Base-by-base conservation (phyloP, 2,113 vertebrate species). In the Smithornis capensis region DNA sequence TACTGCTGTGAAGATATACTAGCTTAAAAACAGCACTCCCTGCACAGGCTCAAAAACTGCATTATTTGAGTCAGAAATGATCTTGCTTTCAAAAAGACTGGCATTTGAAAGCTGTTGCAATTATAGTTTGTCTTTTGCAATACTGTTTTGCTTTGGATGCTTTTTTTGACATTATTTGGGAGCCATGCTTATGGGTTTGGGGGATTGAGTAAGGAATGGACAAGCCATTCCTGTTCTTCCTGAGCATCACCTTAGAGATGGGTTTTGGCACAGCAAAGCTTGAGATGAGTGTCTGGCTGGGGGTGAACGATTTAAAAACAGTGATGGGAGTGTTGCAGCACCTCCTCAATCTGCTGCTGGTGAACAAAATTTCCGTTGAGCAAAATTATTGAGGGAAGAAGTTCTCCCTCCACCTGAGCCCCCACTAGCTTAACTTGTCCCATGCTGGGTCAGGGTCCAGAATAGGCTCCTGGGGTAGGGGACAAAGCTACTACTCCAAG, bases 401-500 rank as follows among this genome's bases (percentile, higher is more conserved):
- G 14, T 69, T 74, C 28, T 86, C 10, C 29, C 12, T 86, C n/a
- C 28, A 76, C 29, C 40, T 70, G 67, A 75, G 16, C 23, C 47
- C 47, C 15, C 0, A 0, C 15, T 70, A 16, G 52, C 63, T 50
- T 75, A 38, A 67, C 29, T 44, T 77, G 31, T 78, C 56, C 64
- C 47, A 9, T 0, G 0, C 17, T 70, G 53, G 28, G 10, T 55
- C 53, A 56, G 52, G 15, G 53, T 83, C 63, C 1, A 1, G 71
- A 87, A 38, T 14, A 68, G 42, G 11, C 10, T 91, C 13, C 38
- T 60, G 64, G 49, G 35, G 38, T 40, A 38, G 12, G 12, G 33
- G 86, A 14, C 5, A 2, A n/a, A 75, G 57, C 4, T 3, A 49
- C 62, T 70, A 42, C 88, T 85, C 45, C 63, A 42, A 87, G 63